A percentile compares a stretch with the other conserved stretches of the same genome.
Evolutionary conservation across 2,113 vertebrate genomes (phyloP).

Genomic region (Brienomyrus longianalis): DNA sequence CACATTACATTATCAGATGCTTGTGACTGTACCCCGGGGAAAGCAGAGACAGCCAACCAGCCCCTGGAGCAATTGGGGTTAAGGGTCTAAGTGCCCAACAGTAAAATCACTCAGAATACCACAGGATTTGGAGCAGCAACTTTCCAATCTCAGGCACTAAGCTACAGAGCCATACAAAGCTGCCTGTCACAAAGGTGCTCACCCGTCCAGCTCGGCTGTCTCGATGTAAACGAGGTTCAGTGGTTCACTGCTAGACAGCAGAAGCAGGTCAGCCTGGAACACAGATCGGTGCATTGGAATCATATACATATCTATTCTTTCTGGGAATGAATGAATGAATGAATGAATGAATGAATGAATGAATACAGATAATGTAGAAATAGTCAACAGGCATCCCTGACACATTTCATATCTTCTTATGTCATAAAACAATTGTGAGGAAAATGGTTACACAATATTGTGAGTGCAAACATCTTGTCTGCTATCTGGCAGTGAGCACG

Average conservation of each 20-base stretch:
- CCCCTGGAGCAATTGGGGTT: background rate
- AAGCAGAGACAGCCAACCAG: background rate
- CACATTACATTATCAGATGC: background rate
- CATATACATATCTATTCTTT: background rate
- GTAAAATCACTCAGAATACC: background rate
- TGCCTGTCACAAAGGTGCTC: background rate
- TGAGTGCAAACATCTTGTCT: background rate
- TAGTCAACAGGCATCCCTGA: background rate
- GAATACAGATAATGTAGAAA: background rate
- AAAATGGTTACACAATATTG: background rate
- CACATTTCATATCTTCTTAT: background rate
- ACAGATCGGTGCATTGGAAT: background rate
- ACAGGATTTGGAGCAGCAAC: background rate
- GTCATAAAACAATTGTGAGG: background rate
- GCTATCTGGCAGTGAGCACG: background rate
- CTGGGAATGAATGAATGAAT: background rate
- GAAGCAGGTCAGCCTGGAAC: constrained; percentile 77
- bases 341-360: background rate
- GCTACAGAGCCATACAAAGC: background rate
- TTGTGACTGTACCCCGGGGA: background rate
- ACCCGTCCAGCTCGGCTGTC: constrained; percentile 91
- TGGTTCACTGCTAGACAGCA: constrained; percentile 89
- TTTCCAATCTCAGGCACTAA: background rate
- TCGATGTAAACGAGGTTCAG: constrained; percentile 83
- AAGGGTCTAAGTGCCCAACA: background rate